Conservation (phyloP, 2,888 invertebrate genomes). For the Candidula unifasciata region DNA sequence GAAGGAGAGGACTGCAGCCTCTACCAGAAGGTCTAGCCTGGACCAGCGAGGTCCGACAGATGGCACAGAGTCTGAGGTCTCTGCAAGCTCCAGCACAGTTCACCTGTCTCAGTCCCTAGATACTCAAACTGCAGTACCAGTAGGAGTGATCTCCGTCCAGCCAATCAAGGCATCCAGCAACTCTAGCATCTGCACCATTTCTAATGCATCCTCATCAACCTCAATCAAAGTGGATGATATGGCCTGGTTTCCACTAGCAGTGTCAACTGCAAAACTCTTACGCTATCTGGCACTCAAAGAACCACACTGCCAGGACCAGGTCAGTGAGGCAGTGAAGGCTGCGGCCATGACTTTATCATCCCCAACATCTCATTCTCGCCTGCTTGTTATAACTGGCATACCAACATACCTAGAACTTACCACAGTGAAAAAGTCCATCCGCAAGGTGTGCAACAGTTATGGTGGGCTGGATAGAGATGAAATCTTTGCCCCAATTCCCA, state of each 20-base stretch:
- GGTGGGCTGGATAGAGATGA: conserved; percentile 75
- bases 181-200: conserved; percentile 45
- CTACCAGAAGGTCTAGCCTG: conserved; percentile 47
- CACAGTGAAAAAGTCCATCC: conserved; percentile 65
- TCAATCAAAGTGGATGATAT: conserved; percentile 69
- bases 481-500: conserved; percentile 71
- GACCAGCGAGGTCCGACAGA: conserved; percentile 52
- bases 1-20: conserved; percentile 56
- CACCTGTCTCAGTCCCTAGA: conserved; percentile 53
- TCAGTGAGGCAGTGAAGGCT: conserved; percentile 71
- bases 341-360: conserved; percentile 66
- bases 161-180: conserved; percentile 42
- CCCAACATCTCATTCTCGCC: conserved; percentile 70
- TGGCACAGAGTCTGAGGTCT: conserved; percentile 51
- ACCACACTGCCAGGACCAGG: conserved; percentile 67
- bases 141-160: conserved; percentile 28
- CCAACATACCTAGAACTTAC: conserved; percentile 65
- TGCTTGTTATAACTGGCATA: conserved; percentile 74
- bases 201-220: conserved; percentile 35
- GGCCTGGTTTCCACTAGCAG: conserved; percentile 74
- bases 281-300: conserved; percentile 71
- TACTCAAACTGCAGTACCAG: conserved; percentile 44
- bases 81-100: conserved; percentile 45
- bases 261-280: conserved; percentile 75
- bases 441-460: conserved; percentile 66